phyloP scores from a whole-genome alignment of 2,113 vertebrate genomes.

The Toxotes jaculatrix region DNA sequence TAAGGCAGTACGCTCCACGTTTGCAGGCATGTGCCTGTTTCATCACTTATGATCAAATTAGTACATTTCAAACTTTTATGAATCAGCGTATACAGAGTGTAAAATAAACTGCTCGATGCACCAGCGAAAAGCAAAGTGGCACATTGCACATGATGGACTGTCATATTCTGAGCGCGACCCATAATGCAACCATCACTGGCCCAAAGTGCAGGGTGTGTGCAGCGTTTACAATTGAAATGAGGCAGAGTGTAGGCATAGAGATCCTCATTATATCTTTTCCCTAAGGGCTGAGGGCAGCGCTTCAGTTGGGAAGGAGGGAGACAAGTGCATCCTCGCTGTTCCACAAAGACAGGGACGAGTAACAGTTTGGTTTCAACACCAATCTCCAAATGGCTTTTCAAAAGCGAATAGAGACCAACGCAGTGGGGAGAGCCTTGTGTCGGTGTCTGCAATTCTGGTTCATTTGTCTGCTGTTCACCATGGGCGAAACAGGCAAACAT shows the following conservation, averaged over 20 bases:
- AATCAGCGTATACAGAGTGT: neutral
- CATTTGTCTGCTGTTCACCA: constrained; percentile 77
- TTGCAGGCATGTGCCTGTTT: neutral
- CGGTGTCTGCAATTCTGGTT: constrained; percentile 67
- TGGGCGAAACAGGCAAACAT: constrained; percentile 75
- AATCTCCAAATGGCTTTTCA: constrained; percentile 68
- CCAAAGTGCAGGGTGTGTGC: constrained; percentile 79
- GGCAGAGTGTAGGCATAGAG: constrained; percentile 79
- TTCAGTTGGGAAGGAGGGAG: constrained; percentile 65
- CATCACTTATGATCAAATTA: neutral
- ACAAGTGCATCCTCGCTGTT: constrained; percentile 62
- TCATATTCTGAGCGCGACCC: constrained; percentile 73
- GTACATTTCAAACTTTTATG: constrained; percentile 15
- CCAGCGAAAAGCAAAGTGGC: constrained; percentile 44
- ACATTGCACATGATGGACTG: constrained; percentile 76
- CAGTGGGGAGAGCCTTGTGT: constrained; percentile 56
- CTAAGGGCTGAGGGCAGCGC: constrained; percentile 74
- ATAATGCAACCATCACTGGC: constrained; percentile 83
- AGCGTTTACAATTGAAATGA: constrained; percentile 86
- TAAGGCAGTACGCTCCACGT: neutral
- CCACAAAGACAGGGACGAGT: constrained; percentile 59
- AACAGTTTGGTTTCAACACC: constrained; percentile 71
- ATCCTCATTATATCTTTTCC: constrained; percentile 83
- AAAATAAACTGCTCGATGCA: constrained; percentile 27
- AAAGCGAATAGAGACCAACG: constrained; percentile 37